Evolutionary conservation across 1,140 invertebrate species (phyloP).

Genomic region (Oncopodura yosiiana): DNA sequence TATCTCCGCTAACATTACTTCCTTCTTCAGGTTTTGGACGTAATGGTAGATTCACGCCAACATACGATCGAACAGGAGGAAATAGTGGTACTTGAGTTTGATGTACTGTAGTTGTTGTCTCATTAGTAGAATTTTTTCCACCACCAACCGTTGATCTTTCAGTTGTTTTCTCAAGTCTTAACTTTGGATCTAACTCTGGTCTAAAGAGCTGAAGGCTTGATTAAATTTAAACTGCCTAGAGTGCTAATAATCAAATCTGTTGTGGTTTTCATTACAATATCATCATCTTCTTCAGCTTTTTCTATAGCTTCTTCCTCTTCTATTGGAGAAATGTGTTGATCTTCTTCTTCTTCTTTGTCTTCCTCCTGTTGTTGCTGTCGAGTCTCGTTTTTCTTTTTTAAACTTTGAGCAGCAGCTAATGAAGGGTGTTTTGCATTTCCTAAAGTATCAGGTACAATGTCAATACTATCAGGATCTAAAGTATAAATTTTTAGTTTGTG

Average conservation of each 20-base stretch:
- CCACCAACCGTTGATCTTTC: background rate
- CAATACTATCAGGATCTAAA: slow-evolving; percentile 23
- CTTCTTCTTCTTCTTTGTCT: background rate
- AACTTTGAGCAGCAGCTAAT: background rate
- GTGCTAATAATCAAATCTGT: slow-evolving; percentile 30
- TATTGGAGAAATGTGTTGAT: background rate
- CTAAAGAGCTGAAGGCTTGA: slow-evolving; percentile 15
- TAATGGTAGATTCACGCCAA: slow-evolving; percentile 31
- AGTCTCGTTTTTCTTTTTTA: background rate
- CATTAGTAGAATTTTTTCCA: no score
- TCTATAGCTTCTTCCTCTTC: background rate
- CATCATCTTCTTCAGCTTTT: background rate
- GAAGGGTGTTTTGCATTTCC: slow-evolving; percentile 5
- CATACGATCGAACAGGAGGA: slow-evolving; percentile 32
- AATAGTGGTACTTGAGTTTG: slow-evolving; percentile 17
- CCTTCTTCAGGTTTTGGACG: slow-evolving; percentile 24
- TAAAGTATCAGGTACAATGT: slow-evolving; percentile 32
- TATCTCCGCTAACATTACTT: background rate
- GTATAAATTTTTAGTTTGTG: slow-evolving; percentile 28
- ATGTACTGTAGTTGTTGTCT: background rate
- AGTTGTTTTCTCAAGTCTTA: background rate
- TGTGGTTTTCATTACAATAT: slow-evolving; percentile 14
- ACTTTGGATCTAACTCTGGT: background rate
- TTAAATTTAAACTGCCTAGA: slow-evolving; percentile 28
- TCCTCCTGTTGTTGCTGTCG: background rate